These are phyloP conservation scores for Micropterix aruncella DNA, from an alignment of 2,888 invertebrate genomes.

Conservation along the genomic window DNA sequence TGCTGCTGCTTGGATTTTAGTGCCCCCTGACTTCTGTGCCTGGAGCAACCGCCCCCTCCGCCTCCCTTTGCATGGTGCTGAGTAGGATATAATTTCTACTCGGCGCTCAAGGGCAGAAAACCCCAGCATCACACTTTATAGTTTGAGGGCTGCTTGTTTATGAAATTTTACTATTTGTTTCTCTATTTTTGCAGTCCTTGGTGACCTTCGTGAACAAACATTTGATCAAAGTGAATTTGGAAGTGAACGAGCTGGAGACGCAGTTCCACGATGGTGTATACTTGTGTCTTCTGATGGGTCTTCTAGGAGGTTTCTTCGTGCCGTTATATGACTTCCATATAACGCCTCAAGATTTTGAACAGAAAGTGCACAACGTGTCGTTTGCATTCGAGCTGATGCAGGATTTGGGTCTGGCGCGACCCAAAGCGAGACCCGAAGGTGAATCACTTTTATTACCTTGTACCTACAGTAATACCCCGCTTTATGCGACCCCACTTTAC, in stretches of 20 bases:
- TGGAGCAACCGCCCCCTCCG: too few species aligned
- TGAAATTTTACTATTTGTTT: too few species aligned
- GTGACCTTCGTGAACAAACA: conserved; percentile 99
- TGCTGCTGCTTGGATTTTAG: too few species aligned
- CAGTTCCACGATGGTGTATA: conserved; percentile 98
- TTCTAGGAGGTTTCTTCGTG: conserved; percentile 95
- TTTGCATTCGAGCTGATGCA: conserved; percentile 98
- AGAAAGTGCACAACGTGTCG: conserved; percentile 91
- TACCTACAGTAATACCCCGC: conserved; percentile 5
- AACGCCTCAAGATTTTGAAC: conserved; percentile 81
- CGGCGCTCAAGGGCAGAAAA: too few species aligned
- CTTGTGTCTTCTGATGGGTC: conserved; percentile 85
- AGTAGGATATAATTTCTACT: too few species aligned
- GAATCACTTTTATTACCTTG: conserved; percentile 12
- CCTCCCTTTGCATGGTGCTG: too few species aligned
- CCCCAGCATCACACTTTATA: too few species aligned
- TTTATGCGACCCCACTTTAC: too few species aligned
- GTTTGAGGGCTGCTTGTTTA: too few species aligned
- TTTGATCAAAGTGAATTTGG: conserved; percentile 89
- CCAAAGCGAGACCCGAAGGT: conserved; percentile 95
- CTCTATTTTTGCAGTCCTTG: conserved; percentile 58
- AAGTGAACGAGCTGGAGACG: conserved; percentile 82
- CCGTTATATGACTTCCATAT: conserved; percentile 88
- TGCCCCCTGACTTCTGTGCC: too few species aligned
- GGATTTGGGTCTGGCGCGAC: conserved; percentile 84